Base-by-base conservation (phyloP, 2,888 invertebrate species). In the Melanophora roralis region DNA sequence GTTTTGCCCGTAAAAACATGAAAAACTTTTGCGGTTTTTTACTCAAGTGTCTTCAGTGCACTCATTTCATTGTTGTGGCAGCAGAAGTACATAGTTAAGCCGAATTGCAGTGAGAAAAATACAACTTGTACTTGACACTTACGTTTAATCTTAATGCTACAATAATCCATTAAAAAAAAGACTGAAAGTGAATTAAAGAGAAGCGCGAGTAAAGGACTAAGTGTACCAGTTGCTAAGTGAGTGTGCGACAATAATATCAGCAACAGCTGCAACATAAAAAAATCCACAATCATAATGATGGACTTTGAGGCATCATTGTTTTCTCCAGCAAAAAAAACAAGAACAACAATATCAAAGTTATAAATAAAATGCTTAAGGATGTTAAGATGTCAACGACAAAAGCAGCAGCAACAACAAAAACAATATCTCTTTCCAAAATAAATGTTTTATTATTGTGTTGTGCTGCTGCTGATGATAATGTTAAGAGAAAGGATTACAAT, bases 81-180 rank as follows among this genome's bases (percentile, higher is more conserved):
- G 23, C n/a, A 38, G 23, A n/a, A n/a, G 49, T 51, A n/a, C n/a
- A n/a, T n/a, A 9, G 47, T 45, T 57, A 16, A 38, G 45, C 53
- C 55, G 23, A 64, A 62, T 43, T 16, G 9, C 36, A 38, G 9
- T 47, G 27, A 67, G 40, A 16, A 12, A 53, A 76, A 59, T 49
- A 36, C 36, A 76, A 80, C 53, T 68, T 72, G 80, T 76, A 80
- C 59, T 80, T 80, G 80, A 76, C 80, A 80, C 76, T 76, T 80
- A 76, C 80, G 72, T 80, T 80, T 57, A 68, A 67, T 64, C 72
- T 68, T 53, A 79, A 76, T 69, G 76, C 14, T 62, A 71, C 57
- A 77, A 77, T 77, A 77, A 71, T 71, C 76, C 64, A 65, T 64
- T 74, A 65, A 76, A 27, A 27, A 27, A 27, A 60, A 45, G 55